Evolutionary conservation across 92 coral and sea anemone species (phyloP).

Genomic region (Zoanthus solanderi): DNA sequence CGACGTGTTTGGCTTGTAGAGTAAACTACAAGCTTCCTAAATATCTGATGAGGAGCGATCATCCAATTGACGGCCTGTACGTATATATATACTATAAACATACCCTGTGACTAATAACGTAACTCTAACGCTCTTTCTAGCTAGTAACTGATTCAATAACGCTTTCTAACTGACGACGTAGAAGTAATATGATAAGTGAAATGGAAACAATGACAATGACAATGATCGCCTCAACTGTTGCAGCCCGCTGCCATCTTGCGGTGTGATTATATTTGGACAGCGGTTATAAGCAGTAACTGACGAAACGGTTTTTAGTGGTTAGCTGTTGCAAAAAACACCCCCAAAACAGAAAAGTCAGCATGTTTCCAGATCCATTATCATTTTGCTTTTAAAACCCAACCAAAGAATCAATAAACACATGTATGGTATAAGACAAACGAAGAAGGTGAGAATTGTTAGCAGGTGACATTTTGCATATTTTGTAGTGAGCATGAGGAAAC

Average conservation of each 20-base stretch:
- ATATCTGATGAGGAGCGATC: constrained; percentile 43
- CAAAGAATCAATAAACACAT: neutral
- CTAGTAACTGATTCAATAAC: too few species aligned
- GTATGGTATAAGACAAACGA: neutral
- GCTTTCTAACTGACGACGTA: too few species aligned
- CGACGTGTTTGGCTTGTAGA: constrained; percentile 18
- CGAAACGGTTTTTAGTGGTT: too few species aligned
- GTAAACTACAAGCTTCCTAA: constrained; percentile 42
- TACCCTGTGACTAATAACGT: neutral
- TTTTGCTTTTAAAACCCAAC: neutral
- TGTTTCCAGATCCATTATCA: neutral
- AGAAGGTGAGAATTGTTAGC: neutral
- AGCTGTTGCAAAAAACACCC: too few species aligned
- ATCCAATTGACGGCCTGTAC: constrained; percentile 52
- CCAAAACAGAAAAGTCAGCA: neutral
- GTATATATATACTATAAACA: neutral
- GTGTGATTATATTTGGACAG: too few species aligned
- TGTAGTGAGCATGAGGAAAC: constrained; percentile 39
- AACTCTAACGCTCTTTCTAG: neutral
- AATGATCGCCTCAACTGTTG: too few species aligned
- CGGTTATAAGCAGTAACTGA: too few species aligned
- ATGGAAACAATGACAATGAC: neutral
- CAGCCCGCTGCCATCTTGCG: too few species aligned
- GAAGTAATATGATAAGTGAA: neutral
- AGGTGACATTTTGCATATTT: constrained; percentile 26